Evolutionary conservation across 2,888 invertebrate genomes (phyloP), one percentile per base, ranked within the genome.

Genomic region (Hypselothyrea guttata): DNA sequence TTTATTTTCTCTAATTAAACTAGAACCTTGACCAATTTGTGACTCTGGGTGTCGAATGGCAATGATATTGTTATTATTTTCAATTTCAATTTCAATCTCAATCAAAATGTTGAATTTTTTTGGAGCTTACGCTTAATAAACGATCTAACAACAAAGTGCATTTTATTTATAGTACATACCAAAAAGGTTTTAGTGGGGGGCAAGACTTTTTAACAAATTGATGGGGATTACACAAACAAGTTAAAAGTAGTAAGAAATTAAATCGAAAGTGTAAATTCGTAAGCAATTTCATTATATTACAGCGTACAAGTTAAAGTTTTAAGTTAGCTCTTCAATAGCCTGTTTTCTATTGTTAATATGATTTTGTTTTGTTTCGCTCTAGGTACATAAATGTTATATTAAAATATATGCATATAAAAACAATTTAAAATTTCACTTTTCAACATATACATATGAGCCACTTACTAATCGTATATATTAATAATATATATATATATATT

Each of bases 1-100:
- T 63, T 53, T 45, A 77, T 40, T 51, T 58, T 59, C 45, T 63
- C 51, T 64, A 56, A 69, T 49, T 48, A 34, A 48, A 44, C 59
- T 34, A 61, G 66, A 55, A 75, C 86, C 85, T 69, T 81, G 76
- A 85, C 85, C 87, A 75, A 76, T 58, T 62, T 69, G 68, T 54
- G 35, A 42, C 34, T 45, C 22, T 22, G 22, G 22, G 44, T 57
- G 44, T 71, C 55, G 55, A 52, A 77, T 76, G 78, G 81, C 87
- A 84, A 87, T 79, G 81, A 30, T 37, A 18, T 34, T 44, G 38
- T 37, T 18, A 31, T 35, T 46, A 11, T 28, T 35, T 37, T 37
- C 13, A 16, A 37, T 18, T 11, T 28, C 33, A 46, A 55, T 40
- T 55, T 49, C 66, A 72, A 47, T 54, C 45, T 54, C 52, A 57